phyloP scores from a whole-genome alignment of 2,888 invertebrate species.

The Lordiphosa fenestrarum region DNA sequence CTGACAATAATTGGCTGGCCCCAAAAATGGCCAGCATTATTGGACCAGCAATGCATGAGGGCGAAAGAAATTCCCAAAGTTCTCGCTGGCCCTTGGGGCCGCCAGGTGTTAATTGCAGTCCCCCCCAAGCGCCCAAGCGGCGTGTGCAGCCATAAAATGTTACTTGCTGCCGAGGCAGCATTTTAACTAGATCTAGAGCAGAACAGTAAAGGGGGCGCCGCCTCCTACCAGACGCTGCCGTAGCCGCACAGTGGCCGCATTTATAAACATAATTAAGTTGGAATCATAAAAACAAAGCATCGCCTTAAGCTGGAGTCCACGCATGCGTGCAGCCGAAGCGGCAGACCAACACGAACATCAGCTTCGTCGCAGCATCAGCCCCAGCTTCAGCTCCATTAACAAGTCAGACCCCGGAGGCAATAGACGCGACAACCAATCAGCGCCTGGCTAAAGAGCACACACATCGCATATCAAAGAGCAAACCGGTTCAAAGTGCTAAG shows the following conservation, averaged over 20 bases:
- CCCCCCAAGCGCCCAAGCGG: slow-evolving; percentile 10
- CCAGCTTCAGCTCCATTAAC: slow-evolving; percentile 62
- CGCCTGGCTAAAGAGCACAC: slow-evolving; percentile 50
- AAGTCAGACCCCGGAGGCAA: slow-evolving; percentile 54
- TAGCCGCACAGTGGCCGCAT: slow-evolving; percentile 37
- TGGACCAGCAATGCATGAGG: not conserved
- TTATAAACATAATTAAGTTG: slow-evolving; percentile 73
- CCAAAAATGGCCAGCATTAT: slow-evolving; percentile 27
- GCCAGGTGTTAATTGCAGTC: slow-evolving; percentile 61
- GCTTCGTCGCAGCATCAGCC: slow-evolving; percentile 18
- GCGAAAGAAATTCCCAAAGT: slow-evolving; percentile 6
- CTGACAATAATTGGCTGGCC: slow-evolving; percentile 45
- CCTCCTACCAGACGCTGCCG: slow-evolving; percentile 11
- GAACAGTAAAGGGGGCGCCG: slow-evolving; percentile 1
- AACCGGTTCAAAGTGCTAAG: slow-evolving; percentile 59
- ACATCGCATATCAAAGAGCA: slow-evolving; percentile 38
- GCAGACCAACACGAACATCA: slow-evolving; percentile 17
- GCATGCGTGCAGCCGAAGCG: slow-evolving; percentile 57
- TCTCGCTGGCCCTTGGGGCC: not conserved
- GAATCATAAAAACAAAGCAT: slow-evolving; percentile 61
- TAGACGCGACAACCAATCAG: slow-evolving; percentile 59
- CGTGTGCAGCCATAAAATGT: slow-evolving; percentile 50
- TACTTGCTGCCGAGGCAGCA: slow-evolving; percentile 45
- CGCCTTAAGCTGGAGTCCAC: slow-evolving; percentile 46
- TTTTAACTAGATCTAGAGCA: slow-evolving; percentile 60